phyloP scores from a whole-genome alignment of 1,140 invertebrate genomes.

The Drosophila yakuba region DNA sequence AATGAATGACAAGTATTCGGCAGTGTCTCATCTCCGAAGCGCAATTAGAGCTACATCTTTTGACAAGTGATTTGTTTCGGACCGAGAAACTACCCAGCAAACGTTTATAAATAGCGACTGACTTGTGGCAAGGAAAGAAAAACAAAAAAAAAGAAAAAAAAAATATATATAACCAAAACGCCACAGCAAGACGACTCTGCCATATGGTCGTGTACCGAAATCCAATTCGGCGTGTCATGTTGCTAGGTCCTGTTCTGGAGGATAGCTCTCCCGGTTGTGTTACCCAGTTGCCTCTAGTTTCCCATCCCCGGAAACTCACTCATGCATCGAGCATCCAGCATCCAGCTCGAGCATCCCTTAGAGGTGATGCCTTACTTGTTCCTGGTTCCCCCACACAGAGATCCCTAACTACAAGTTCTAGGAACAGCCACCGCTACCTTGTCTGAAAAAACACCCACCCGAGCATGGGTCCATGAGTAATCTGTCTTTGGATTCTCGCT shows the following conservation, averaged over 20 bases:
- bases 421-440: conserved; percentile 32
- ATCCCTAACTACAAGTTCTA: conserved; percentile 14
- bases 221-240: conserved; percentile 63
- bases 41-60: conserved; percentile 63
- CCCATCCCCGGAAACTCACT: conserved; percentile 10
- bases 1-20: conserved; percentile 24
- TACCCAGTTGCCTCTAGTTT: background rate
- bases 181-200: conserved; percentile 42
- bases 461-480: conserved; percentile 50
- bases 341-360: conserved; percentile 67
- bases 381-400: background rate
- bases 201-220: conserved; percentile 69
- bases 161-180: conserved; percentile 44
- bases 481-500: conserved; percentile 41
- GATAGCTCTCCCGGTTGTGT: conserved; percentile 1
- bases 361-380: conserved; percentile 3
- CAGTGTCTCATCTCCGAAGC: conserved; percentile 22
- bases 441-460: conserved; percentile 49
- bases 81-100: conserved; percentile 13
- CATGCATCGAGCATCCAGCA: background rate
- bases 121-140: conserved; percentile 6
- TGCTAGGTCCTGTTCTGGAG: conserved; percentile 35
- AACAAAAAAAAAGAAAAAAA: background rate
- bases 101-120: conserved; percentile 40
- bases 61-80: conserved; percentile 45